phyloP scores from a whole-genome alignment of 2,888 invertebrate genomes.

The Eremobia ochroleuca region DNA sequence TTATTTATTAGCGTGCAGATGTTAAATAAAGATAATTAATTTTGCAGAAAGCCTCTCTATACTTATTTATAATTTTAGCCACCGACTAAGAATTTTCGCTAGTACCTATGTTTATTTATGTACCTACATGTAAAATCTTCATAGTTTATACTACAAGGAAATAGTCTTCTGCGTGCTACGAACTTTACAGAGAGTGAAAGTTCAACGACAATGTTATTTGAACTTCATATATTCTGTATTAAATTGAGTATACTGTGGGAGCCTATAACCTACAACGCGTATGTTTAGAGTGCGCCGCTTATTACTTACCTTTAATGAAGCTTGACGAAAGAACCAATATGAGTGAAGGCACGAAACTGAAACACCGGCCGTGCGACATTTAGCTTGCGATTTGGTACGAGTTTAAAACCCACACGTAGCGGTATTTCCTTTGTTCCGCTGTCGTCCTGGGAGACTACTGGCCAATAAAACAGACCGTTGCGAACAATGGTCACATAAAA shows the following conservation, averaged over 20 bases:
- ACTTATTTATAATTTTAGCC: slow-evolving; percentile 42
- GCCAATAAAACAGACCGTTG: slow-evolving; percentile 77
- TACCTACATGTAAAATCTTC: background rate
- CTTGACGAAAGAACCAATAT: slow-evolving; percentile 81
- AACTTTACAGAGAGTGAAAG: slow-evolving; percentile 34
- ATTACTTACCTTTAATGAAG: slow-evolving; percentile 76
- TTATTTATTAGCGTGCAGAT: slow-evolving; percentile 53
- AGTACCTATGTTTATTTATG: background rate
- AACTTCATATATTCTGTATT: slow-evolving; percentile 8
- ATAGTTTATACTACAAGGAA: background rate
- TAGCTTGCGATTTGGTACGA: slow-evolving; percentile 66
- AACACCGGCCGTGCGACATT: slow-evolving; percentile 67
- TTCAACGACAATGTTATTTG: slow-evolving; percentile 24
- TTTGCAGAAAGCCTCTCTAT: slow-evolving; percentile 28
- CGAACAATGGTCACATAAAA: slow-evolving; percentile 83
- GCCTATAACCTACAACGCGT: slow-evolving; percentile 23
- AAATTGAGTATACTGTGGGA: slow-evolving; percentile 16
- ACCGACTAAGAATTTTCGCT: slow-evolving; percentile 25
- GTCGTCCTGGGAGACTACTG: slow-evolving; percentile 79
- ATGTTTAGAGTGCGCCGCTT: slow-evolving; percentile 61
- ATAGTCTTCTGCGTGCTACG: background rate
- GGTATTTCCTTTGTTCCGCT: slow-evolving; percentile 77
- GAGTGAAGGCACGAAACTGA: slow-evolving; percentile 77
- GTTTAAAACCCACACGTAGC: slow-evolving; percentile 71
- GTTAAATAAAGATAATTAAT: slow-evolving; percentile 47